Percentiles rank a stretch among this genome's conserved stretches.
phyloP scores from a whole-genome alignment of 2,888 invertebrate species.

The Hemicrepidius hirtus region DNA sequence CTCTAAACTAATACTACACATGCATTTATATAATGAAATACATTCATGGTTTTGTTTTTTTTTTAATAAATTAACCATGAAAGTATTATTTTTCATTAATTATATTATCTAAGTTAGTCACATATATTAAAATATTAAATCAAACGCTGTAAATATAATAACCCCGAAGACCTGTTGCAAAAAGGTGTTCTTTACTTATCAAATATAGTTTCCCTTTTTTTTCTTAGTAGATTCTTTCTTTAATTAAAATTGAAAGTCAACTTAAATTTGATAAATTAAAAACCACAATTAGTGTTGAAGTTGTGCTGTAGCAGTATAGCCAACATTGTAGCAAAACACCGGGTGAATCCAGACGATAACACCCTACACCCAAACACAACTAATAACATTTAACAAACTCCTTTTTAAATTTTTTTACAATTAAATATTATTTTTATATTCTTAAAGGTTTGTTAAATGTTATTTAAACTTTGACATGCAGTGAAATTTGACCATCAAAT shows the following conservation, averaged over 20 bases:
- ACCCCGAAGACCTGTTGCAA: conserved; percentile 69
- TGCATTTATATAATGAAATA: conserved; percentile 57
- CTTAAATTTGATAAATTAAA: conserved; percentile 63
- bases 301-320: conserved; percentile 72
- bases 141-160: conserved; percentile 67
- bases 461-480: conserved; percentile 67
- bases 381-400: conserved; percentile 69
- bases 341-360: conserved; percentile 71
- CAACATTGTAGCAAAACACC: conserved; percentile 72
- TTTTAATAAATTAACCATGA: conserved; percentile 36
- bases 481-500: conserved; percentile 70
- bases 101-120: conserved; percentile 68
- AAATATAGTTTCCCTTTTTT: conserved; percentile 50
- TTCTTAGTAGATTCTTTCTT: too few relatives aligned
- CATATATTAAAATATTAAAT: conserved; percentile 67
- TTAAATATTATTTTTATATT: too few relatives aligned
- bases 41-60: conserved; percentile 26
- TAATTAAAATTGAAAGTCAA: background rate
- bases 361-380: conserved; percentile 71
- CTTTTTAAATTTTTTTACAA: too few relatives aligned
- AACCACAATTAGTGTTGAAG: conserved; percentile 68
- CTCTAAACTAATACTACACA: conserved; percentile 59
- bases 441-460: conserved; percentile 62
- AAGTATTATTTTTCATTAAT: conserved; percentile 61
- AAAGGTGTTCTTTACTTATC: conserved; percentile 62